These are phyloP conservation scores for Rhodinocichla rosea DNA, from an alignment of 2,113 vertebrate genomes.

Conservation along the genomic window DNA sequence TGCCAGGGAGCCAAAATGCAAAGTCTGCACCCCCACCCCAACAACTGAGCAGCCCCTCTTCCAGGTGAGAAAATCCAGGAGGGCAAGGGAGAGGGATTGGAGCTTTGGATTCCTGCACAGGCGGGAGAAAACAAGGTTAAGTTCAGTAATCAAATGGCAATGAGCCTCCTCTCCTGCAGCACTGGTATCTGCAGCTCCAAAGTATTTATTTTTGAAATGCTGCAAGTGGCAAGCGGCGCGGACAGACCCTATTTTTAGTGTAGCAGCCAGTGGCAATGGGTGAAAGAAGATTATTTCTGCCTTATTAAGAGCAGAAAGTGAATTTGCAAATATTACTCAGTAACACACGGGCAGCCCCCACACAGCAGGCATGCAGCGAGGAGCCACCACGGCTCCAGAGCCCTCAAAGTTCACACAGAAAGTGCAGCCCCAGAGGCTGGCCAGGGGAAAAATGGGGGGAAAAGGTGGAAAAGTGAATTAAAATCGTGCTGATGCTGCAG, in stretches of 20 bases:
- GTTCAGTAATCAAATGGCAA: background rate
- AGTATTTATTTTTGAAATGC: slow-evolving; percentile 11
- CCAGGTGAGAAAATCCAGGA: rapidly evolving
- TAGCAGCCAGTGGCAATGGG: slow-evolving; percentile 33
- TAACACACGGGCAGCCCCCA: background rate
- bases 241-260: slow-evolving; percentile 28
- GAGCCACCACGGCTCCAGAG: rapidly evolving
- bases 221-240: slow-evolving; percentile 44
- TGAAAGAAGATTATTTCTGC: slow-evolving; percentile 15
- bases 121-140: slow-evolving; percentile 32
- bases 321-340: background rate
- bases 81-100: background rate
- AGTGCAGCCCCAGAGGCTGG: background rate
- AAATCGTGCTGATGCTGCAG: background rate
- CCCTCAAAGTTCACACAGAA: background rate
- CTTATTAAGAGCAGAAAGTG: background rate
- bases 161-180: slow-evolving; percentile 9
- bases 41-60: background rate
- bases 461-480: background rate
- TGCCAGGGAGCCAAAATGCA: background rate
- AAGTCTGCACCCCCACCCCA: background rate
- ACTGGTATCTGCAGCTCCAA: background rate
- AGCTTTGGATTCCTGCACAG: background rate
- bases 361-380: background rate
- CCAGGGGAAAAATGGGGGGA: background rate